Base-by-base conservation (phyloP, 2,888 invertebrate species). In the Plemyria rubiginata region DNA sequence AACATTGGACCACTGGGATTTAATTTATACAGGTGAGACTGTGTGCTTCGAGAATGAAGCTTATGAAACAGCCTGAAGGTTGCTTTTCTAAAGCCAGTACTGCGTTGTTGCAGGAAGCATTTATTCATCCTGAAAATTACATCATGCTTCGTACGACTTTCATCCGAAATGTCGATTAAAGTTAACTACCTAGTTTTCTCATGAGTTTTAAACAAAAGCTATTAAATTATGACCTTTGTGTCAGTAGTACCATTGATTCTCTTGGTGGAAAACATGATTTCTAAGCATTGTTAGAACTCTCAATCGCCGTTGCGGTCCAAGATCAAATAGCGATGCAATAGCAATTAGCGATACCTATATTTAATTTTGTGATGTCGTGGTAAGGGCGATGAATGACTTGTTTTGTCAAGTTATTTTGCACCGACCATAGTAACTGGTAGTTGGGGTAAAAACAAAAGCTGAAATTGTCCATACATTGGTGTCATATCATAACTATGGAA, bases 1-100 rank as follows among this genome's bases (percentile, higher is more conserved):
- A 63, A 70, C 68, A 70, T 66, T 65, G 68, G 57, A 60, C 67
- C 66, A 60, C 67, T 49, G 70, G 69, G 67, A 70, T 68, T 70
- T 69, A 61, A 66, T 63, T 59, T 60, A 52, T 54, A 58, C 62
- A 58, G 62, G 32, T 56, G 28, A 45, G 43, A 40, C 8, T 15
- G 2, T 41, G 52, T 29, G 6, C 8, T 4, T 40, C n/a, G 46
- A 60, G 16, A 60, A 22, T 60, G 36, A 32, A 52, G 51, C 54
- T 58, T 52, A 51, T 32, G 46, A 8, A 9, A 38, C 16, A 12
- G 12, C 2, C 46, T 9, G 46, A 45, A 59, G 51, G 58, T 12
- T 51, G 15, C 46, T 46, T 54, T 58, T 54, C 8, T 4, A 38
- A 32, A 11, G 29, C 1, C 12, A n/a, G 0, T 4, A 16, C 16